Conservation (phyloP, 2,888 invertebrate genomes). For the Drosophila testacea region DNA sequence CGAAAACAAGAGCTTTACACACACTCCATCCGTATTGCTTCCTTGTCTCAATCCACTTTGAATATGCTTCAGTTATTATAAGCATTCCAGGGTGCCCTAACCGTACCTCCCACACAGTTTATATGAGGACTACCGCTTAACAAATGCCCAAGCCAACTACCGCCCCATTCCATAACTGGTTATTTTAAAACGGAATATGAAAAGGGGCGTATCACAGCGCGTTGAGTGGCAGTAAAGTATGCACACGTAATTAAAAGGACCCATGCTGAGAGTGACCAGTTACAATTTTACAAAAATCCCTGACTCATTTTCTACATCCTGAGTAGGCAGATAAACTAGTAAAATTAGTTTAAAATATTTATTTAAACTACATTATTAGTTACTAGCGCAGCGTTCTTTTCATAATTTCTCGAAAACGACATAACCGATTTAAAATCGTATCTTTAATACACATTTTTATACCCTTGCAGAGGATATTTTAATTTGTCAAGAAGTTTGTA, state of each 20-base stretch:
- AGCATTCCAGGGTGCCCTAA: conserved; percentile 46
- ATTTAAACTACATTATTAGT: too few relatives aligned
- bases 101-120: conserved; percentile 28
- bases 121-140: conserved; percentile 56
- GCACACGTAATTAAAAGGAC: conserved; percentile 70
- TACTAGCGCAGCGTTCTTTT: too few relatives aligned
- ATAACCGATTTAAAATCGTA: too few relatives aligned
- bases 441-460: too few relatives aligned
- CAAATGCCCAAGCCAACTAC: conserved; percentile 32
- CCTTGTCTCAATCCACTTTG: conserved; percentile 6
- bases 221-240: conserved; percentile 43
- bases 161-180: conserved; percentile 24
- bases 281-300: conserved; percentile 4
- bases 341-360: too few relatives aligned
- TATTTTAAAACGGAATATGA: conserved; percentile 14
- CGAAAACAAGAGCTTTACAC: conserved; percentile 27
- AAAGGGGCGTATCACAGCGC: conserved; percentile 16
- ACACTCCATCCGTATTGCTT: conserved; percentile 23
- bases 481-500: too few relatives aligned
- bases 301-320: too few relatives aligned
- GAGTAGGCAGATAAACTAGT: too few relatives aligned
- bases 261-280: conserved; percentile 55
- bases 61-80: conserved; percentile 80
- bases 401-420: too few relatives aligned
- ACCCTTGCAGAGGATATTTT: too few relatives aligned